Conservation (phyloP, 1,140 invertebrate species). For the Micrasema minimum region DNA sequence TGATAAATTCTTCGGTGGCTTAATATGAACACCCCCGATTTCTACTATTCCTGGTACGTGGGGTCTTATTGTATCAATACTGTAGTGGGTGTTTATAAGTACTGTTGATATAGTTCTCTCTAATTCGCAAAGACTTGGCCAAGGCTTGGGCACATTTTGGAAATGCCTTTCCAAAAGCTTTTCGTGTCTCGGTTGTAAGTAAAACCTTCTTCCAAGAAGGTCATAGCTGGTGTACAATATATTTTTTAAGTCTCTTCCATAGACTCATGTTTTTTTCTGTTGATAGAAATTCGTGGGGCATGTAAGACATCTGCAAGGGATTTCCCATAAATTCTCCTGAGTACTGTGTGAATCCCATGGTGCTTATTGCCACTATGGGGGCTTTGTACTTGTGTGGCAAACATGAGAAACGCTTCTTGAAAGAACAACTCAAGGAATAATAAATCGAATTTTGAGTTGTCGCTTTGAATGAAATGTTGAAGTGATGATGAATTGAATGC, state of each 20-base stretch:
- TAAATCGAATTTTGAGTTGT: constrained; percentile 57
- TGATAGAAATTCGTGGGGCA: constrained; percentile 48
- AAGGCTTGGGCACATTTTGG: constrained; percentile 40
- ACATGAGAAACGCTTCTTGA: constrained; percentile 62
- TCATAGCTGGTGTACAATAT: constrained; percentile 47
- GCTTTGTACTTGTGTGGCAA: constrained; percentile 61
- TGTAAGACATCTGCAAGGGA: constrained; percentile 57
- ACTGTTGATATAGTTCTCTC: constrained; percentile 68
- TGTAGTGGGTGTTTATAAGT: constrained; percentile 67
- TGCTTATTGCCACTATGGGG: constrained; percentile 59
- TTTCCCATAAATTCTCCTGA: constrained; percentile 61
- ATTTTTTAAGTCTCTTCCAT: constrained; percentile 45
- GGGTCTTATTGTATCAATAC: constrained; percentile 62
- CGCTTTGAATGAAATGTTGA: constrained; percentile 57
- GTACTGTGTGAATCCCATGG: constrained; percentile 58
- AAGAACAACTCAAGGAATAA: constrained; percentile 61
- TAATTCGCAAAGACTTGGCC: constrained; percentile 63
- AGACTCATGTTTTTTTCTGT: constrained; percentile 37
- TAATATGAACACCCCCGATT: constrained; percentile 67
- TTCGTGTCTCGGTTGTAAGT: constrained; percentile 47
- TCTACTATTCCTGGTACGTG: constrained; percentile 64
- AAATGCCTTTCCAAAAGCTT: constrained; percentile 58
- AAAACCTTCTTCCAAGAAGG: constrained; percentile 43
- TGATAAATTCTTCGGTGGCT: constrained; percentile 59
- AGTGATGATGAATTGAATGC: constrained; percentile 49